phyloP scores from a whole-genome alignment of 2,113 vertebrate genomes.

The Podilymbus podiceps region DNA sequence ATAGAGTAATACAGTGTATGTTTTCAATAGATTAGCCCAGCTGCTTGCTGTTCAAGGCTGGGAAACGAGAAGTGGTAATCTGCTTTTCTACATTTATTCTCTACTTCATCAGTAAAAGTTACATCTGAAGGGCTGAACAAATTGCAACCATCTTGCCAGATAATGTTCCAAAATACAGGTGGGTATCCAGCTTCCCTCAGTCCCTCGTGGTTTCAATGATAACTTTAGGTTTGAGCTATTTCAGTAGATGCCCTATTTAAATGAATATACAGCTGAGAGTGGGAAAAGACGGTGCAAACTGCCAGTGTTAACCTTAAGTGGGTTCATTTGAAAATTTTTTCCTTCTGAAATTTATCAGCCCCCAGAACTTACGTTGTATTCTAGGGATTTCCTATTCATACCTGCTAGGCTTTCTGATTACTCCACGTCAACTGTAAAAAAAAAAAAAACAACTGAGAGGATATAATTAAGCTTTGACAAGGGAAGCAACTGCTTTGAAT shows the following conservation, averaged over 20 bases:
- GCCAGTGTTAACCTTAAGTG: neutral
- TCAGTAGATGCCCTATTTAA: slow-evolving; percentile 41
- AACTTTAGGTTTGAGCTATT: slow-evolving; percentile 16
- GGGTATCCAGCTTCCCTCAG: neutral
- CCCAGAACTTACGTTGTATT: neutral
- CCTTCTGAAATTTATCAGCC: neutral
- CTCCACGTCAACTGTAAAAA: neutral
- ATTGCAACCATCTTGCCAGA: neutral
- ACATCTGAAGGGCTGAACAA: neutral
- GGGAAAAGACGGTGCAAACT: neutral
- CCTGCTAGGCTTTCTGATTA: neutral
- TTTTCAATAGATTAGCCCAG: slow-evolving; percentile 5
- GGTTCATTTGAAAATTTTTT: neutral
- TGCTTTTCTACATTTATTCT: slow-evolving; percentile 4
- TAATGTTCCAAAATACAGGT: neutral
- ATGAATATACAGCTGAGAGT: neutral
- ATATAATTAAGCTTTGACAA: neutral
- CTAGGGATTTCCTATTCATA: neutral
- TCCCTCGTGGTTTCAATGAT: neutral
- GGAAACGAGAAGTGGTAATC: neutral
- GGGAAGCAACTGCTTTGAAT: neutral
- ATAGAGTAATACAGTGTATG: neutral
- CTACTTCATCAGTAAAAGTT: neutral
- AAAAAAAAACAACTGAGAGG: neutral
- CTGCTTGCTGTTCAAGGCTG: neutral